Evolutionary conservation across 2,797 vertebrate species (phyloP).

Genomic region (Myotis pilosus): DNA sequence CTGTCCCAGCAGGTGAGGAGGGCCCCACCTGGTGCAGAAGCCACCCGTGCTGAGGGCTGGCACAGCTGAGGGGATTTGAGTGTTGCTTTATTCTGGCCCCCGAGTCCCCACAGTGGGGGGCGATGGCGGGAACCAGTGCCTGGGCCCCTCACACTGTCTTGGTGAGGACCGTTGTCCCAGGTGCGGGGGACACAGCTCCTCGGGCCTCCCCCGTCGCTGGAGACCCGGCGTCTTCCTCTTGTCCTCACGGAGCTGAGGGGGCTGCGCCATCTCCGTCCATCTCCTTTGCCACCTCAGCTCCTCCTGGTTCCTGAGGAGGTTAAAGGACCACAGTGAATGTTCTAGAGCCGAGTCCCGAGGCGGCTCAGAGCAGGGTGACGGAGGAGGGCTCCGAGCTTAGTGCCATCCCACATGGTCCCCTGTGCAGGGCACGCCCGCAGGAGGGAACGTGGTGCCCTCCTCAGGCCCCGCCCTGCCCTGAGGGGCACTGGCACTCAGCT

Average conservation of each 20-base stretch:
- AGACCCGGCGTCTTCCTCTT: neutral
- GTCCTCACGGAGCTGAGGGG: neutral
- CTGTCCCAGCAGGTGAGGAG: constrained; percentile 95
- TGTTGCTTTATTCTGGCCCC: neutral
- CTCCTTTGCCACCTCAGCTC: neutral
- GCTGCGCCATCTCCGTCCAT: neutral
- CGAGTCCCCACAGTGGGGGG: neutral
- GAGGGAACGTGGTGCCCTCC: neutral
- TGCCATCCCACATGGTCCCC: rapidly evolving
- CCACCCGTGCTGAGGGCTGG: neutral
- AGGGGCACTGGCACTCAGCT: neutral
- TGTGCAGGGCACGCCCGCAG: rapidly evolving
- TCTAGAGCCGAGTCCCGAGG: neutral
- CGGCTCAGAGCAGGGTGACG: neutral
- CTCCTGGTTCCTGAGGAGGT: neutral
- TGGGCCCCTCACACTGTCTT: neutral
- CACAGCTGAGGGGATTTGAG: neutral
- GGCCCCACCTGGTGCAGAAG: neutral
- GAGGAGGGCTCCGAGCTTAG: neutral
- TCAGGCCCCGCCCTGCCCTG: neutral
- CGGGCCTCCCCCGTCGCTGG: neutral
- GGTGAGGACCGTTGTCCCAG: neutral
- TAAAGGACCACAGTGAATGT: neutral
- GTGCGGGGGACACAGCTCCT: neutral
- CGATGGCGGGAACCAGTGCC: neutral